Evolutionary conservation across 2,888 invertebrate genomes (phyloP).

Genomic region (Pammene aurita): DNA sequence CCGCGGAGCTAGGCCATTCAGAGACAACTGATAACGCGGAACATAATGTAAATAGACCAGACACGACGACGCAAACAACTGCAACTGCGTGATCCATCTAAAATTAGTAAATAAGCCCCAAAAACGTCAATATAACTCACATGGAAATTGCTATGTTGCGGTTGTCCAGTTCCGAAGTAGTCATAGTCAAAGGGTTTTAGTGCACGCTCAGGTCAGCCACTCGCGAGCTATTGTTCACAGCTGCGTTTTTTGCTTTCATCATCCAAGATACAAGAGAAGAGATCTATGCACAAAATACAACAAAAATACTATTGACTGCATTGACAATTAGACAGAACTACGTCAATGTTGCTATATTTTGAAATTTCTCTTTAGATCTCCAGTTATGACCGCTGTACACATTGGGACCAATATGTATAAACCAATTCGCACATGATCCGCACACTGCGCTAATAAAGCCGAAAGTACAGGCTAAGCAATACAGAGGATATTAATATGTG

Average conservation of each 20-base stretch:
- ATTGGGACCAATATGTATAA: too few relatives aligned
- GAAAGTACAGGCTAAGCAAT: too few relatives aligned
- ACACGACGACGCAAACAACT: conserved; percentile 49
- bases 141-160: conserved; percentile 78
- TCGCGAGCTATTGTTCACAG: conserved; percentile 63
- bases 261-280: conserved; percentile 64
- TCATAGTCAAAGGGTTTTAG: conserved; percentile 65
- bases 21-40: conserved; percentile 42
- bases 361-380: conserved; percentile 2
- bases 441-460: too few relatives aligned
- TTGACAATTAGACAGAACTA: conserved; percentile 48
- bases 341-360: conserved; percentile 26
- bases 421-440: too few relatives aligned
- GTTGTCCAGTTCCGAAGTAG: conserved; percentile 77
- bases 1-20: conserved; percentile 34
- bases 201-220: conserved; percentile 60
- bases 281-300: conserved; percentile 69
- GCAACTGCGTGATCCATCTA: conserved; percentile 60
- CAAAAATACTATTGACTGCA: conserved; percentile 57
- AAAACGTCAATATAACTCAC: conserved; percentile 64
- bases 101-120: conserved; percentile 65
- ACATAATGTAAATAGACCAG: conserved; percentile 56
- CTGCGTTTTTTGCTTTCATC: conserved; percentile 75
- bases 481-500: too few relatives aligned
- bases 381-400: neutral